phyloP scores from a whole-genome alignment of 2,888 invertebrate species.

The Masnerella sp. region DNA sequence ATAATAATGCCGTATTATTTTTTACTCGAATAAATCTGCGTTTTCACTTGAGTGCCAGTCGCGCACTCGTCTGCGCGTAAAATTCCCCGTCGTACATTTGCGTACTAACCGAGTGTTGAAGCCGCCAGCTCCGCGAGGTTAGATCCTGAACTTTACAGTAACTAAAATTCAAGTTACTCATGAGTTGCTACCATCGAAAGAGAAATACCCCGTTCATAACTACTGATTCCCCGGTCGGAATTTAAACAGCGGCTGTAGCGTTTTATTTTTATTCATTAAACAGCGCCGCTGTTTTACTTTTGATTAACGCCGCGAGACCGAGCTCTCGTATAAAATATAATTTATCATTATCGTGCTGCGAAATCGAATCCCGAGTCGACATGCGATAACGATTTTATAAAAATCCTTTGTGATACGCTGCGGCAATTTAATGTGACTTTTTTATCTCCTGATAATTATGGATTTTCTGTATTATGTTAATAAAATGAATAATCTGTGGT shows the following conservation, averaged over 20 bases:
- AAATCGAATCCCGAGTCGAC: neutral
- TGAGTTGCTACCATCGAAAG: slow-evolving; percentile 47
- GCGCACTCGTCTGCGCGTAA: slow-evolving; percentile 48
- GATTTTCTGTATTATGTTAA: too few species aligned
- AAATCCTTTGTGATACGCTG: too few species aligned
- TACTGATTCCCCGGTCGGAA: slow-evolving; percentile 34
- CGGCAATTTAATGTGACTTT: slow-evolving; percentile 5
- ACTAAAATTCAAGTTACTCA: slow-evolving; percentile 55
- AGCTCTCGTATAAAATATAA: slow-evolving; percentile 8
- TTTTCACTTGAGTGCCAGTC: slow-evolving; percentile 51
- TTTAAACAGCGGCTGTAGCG: slow-evolving; percentile 16
- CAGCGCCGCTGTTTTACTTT: slow-evolving; percentile 28
- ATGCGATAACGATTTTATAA: neutral
- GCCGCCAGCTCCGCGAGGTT: slow-evolving; percentile 32
- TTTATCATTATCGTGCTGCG: slow-evolving; percentile 6
- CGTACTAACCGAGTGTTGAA: slow-evolving; percentile 53
- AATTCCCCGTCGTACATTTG: slow-evolving; percentile 51
- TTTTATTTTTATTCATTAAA: slow-evolving; percentile 39
- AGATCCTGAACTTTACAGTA: slow-evolving; percentile 52
- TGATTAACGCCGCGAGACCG: slow-evolving; percentile 10
- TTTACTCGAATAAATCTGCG: slow-evolving; percentile 55
- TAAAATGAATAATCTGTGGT: too few species aligned
- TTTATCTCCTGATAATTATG: too few species aligned
- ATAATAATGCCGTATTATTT: slow-evolving; percentile 33
- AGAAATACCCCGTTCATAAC: slow-evolving; percentile 45